Evolutionary conservation across 2,888 invertebrate genomes (phyloP).

Genomic region (Noctua comes): DNA sequence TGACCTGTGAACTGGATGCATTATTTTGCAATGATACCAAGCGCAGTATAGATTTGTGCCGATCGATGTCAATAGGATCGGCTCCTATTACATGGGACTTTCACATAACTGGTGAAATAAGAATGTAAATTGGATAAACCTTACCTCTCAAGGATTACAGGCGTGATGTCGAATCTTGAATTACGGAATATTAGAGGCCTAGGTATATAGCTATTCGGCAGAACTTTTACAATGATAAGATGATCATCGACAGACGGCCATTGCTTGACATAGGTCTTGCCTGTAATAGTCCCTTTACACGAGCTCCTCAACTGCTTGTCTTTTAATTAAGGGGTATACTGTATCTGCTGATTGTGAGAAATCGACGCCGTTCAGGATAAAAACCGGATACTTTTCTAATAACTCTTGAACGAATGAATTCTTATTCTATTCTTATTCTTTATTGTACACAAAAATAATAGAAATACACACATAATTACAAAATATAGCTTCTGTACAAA

Average conservation of each 20-base stretch:
- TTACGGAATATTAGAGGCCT: not conserved
- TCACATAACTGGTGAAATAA: not conserved
- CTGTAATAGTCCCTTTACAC: not conserved
- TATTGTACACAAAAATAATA: too few species aligned
- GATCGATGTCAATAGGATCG: not conserved
- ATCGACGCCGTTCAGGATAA: too few species aligned
- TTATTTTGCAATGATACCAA: constrained; percentile 9
- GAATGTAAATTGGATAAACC: not conserved
- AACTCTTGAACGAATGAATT: too few species aligned
- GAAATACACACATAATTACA: too few species aligned
- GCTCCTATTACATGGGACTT: not conserved
- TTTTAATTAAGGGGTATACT: too few species aligned
- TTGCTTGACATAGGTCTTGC: not conserved
- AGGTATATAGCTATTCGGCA: not conserved
- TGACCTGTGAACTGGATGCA: constrained; percentile 17
- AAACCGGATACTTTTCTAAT: too few species aligned
- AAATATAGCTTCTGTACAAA: too few species aligned
- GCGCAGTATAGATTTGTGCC: not conserved
- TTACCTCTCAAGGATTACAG: not conserved
- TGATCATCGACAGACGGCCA: not conserved
- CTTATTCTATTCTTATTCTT: too few species aligned
- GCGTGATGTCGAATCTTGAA: not conserved
- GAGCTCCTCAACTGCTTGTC: not conserved
- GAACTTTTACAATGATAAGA: not conserved
- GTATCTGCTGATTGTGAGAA: too few species aligned